These are phyloP conservation scores for Oreochromis spilurus DNA, from an alignment of 2,113 vertebrate genomes.

Conservation along the genomic window DNA sequence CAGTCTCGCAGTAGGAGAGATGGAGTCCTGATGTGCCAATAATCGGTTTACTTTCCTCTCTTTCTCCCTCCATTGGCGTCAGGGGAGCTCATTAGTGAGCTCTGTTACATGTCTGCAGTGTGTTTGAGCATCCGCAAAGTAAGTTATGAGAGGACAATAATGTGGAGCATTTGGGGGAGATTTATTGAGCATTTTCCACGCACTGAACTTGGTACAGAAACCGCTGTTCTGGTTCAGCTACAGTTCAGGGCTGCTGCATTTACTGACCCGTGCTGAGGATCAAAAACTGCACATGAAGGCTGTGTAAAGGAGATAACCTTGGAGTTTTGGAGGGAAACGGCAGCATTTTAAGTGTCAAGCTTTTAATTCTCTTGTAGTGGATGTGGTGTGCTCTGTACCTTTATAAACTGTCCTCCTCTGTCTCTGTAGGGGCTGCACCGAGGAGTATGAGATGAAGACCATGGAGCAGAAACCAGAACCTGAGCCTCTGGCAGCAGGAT, in stretches of 20 bases:
- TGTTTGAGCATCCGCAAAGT: not conserved
- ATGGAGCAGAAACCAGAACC: conserved; percentile 79
- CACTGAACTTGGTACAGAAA: not conserved
- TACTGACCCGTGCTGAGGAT: not conserved
- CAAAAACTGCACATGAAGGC: not conserved
- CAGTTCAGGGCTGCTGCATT: not conserved
- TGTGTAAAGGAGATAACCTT: not conserved
- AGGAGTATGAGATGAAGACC: conserved; percentile 82
- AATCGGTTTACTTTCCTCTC: conserved; percentile 20
- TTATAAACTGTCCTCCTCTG: not conserved
- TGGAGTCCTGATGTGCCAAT: conserved; percentile 31
- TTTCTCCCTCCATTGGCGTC: not conserved
- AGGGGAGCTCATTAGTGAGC: conserved; percentile 33
- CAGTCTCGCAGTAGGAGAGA: conserved; percentile 12
- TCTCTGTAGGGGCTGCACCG: conserved; percentile 83
- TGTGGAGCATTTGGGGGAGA: not conserved
- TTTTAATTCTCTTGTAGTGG: not conserved
- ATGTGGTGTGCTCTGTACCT: not conserved
- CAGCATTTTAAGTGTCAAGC: not conserved
- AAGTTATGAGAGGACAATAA: not conserved
- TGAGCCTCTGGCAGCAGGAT: conserved; percentile 73
- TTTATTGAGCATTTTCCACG: not conserved
- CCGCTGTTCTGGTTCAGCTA: not conserved
- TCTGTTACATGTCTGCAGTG: not conserved
- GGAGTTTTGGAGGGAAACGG: not conserved